Conservation (phyloP, 2,113 vertebrate species). For the Myotis brandtii region DNA sequence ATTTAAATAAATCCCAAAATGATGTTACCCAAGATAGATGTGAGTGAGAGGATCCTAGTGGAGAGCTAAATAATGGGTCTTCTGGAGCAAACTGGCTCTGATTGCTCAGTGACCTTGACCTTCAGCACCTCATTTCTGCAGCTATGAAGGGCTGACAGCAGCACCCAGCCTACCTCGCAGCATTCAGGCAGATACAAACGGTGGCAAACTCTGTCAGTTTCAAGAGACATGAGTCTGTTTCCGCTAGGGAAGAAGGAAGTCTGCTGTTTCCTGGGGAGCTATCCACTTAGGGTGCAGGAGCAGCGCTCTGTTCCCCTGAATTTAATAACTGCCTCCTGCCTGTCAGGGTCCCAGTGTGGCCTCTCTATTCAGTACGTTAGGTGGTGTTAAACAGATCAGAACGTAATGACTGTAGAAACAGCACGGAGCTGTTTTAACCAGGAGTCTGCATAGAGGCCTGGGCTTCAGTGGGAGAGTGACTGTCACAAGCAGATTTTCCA, state of each 20-base stretch:
- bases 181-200: not conserved
- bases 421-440: not conserved
- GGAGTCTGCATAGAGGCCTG: not conserved
- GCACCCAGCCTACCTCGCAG: not conserved
- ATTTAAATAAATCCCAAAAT: not conserved
- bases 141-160: not conserved
- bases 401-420: conserved; percentile 55
- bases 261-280: not conserved
- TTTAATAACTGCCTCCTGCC: not conserved
- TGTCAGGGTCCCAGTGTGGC: not conserved
- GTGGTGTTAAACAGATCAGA: conserved; percentile 24
- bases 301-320: not conserved
- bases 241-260: not conserved
- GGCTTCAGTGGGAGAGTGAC: not conserved
- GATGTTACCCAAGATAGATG: not conserved
- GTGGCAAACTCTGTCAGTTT: not conserved
- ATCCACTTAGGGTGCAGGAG: not conserved
- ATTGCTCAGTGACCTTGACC: not conserved
- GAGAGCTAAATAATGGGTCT: not conserved
- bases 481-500: conserved; percentile 53
- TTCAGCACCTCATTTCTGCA: not conserved
- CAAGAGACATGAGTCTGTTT: not conserved
- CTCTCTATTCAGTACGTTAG: not conserved
- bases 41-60: not conserved
- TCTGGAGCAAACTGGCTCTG: not conserved